Percentiles rank a stretch among this genome's conserved stretches.
phyloP scores from a whole-genome alignment of 2,113 vertebrate species.

The Varanus komodoensis region DNA sequence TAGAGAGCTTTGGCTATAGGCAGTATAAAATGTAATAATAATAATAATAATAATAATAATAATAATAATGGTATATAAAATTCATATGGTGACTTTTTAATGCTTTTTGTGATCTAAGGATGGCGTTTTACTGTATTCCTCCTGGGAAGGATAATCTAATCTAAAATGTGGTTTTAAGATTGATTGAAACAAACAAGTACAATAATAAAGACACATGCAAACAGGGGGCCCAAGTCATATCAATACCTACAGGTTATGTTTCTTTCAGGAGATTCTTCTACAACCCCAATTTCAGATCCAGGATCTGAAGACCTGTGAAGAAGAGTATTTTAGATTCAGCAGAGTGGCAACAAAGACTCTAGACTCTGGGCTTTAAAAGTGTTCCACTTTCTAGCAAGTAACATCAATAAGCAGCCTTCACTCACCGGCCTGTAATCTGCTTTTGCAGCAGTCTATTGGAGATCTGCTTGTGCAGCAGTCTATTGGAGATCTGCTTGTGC shows the following conservation, averaged over 20 bases:
- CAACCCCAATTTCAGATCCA: constrained; percentile 78
- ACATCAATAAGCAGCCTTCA: neutral
- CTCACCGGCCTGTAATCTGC: constrained; percentile 92
- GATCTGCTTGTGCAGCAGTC: constrained; percentile 90
- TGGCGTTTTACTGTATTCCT: no score
- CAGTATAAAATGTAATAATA: no score
- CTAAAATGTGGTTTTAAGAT: no score
- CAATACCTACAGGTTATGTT: constrained; percentile 78
- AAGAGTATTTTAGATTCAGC: constrained; percentile 21
- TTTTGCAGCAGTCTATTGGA: constrained; percentile 85
- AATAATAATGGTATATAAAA: no score
- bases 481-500: constrained; percentile 90
- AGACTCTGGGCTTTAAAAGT: neutral
- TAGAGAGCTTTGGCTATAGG: no score
- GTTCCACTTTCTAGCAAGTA: neutral
- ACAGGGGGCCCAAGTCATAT: neutral
- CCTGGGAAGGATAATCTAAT: no score
- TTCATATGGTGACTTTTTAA: no score
- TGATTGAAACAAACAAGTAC: no score
- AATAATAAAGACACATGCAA: neutral
- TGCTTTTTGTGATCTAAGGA: no score
- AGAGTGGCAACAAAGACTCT: neutral
- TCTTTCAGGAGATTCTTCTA: constrained; percentile 96
- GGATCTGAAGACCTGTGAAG: constrained; percentile 82
- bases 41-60: no score